Evolutionary conservation across 2,888 invertebrate species (phyloP), one percentile per base, ranked within the genome.

Genomic region (Netelia melanura): DNA sequence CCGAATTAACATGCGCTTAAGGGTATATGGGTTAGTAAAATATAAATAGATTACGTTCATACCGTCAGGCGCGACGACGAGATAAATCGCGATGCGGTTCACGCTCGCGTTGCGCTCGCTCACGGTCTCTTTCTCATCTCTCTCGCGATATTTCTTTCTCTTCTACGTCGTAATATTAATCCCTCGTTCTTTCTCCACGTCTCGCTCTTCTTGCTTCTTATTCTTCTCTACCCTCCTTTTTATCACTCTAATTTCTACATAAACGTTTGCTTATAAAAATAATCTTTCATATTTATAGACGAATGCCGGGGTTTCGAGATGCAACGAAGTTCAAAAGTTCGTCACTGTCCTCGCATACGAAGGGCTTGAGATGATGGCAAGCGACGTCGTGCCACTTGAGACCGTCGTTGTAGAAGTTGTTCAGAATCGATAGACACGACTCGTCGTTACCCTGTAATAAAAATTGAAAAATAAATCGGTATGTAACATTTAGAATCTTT

Each of bases 381-480:
- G 98, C 98, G 44, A 98, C 98, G 93, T 98, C 95, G 93, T 98
- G 98, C 98, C 98, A 98, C 94, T 97, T 97, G 81, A 98, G 96
- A 21, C 98, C 98, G 91, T 98, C 98, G 91, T 97, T 97, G 95
- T 98, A 98, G 95, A 98, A 98, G 94, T 98, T 98, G 95, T 98
- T 98, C 92, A 98, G 94, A 89, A 98, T 97, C 79, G 98, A 97
- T 91, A 98, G 93, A 93, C 98, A 98, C 61, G 98, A 98, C 94
- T 98, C 98, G 93, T 98, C 98, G 92, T 98, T 98, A 88, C 98
- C 98, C 97, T 97, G 94, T 71, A 93, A 88, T 83, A 58, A 81
- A 62, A 82, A 62, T 64, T 56, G 43, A 76, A 48, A 52, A 58
- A 30, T 56, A 25, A 43, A 38, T 38, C 1, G 6, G 38, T 38